A percentile compares a stretch with the other conserved stretches of the same genome.
Conservation (phyloP, 2,797 vertebrate species). For the Mus caroli region DNA sequence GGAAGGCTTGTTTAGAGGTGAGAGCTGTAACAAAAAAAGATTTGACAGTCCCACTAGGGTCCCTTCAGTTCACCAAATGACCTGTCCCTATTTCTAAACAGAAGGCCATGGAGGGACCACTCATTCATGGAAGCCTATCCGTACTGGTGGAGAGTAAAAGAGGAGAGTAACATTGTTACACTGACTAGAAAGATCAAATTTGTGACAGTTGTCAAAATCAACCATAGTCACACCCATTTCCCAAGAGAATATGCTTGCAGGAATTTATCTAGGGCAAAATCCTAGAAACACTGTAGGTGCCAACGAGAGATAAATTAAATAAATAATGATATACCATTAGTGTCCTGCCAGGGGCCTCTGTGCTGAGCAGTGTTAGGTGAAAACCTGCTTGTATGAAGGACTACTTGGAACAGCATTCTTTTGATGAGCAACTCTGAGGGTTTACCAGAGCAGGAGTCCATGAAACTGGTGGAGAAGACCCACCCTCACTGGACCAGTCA, state of each 20-base stretch:
- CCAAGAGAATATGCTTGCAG: neutral
- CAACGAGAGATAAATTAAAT: neutral
- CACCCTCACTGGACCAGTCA: no score
- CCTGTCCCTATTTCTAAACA: neutral
- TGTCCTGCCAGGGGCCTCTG: neutral
- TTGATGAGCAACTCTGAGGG: no score
- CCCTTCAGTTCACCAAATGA: neutral
- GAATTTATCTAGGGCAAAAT: constrained; percentile 36
- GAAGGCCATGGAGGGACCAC: neutral
- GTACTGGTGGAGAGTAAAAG: neutral
- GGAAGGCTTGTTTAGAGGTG: neutral
- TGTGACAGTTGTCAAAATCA: constrained; percentile 35
- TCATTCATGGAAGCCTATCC: neutral
- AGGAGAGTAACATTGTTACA: neutral
- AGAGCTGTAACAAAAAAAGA: neutral
- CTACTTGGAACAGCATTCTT: neutral
- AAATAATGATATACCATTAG: neutral
- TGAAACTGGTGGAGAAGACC: neutral
- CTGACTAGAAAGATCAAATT: neutral
- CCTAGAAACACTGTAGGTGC: neutral
- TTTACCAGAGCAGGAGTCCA: neutral
- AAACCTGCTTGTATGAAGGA: neutral
- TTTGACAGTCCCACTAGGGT: neutral
- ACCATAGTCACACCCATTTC: neutral
- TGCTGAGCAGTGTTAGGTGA: neutral